Base-by-base conservation (phyloP, 2,113 vertebrate genomes). In the Eonycteris spelaea region DNA sequence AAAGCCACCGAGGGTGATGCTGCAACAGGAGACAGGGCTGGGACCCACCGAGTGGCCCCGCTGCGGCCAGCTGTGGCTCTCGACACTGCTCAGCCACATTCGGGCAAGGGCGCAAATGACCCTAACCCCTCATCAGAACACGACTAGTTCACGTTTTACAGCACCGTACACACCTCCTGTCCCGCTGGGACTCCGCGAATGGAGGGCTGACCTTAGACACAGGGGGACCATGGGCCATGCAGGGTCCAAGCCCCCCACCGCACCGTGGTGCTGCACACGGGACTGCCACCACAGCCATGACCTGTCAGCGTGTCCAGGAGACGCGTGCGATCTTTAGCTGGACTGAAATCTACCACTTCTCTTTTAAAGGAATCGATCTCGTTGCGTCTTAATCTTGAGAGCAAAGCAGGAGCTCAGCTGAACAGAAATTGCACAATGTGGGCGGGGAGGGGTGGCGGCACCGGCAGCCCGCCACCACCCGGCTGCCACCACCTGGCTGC, bases 1-100 rank as follows among this genome's bases (percentile, higher is more conserved):
- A 93, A 99, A 99, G 53, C 99, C 99, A 3, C 99, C 99, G 0
- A 99, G 99, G 0, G 99, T 99, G 93, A 99, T 99, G 98, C 99
- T 99, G 70, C 13, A 92, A 96, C n/a, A 91, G 1, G 86, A 97
- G 94, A 94, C 12, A 8, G 80, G 0, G 0, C 40, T 7, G 15
- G 0, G 1, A 11, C 53, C 22, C 9, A 2, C 61, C 24, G 79
- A 48, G 14, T 0, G 0, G 3, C 45, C 14, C 48, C 21, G 6
- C 3, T 40, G 40, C 21, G 2, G 77, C 28, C 12, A 22, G 61
- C 9, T 1, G 7, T 0, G 40, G 67, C 65, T n/a, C 15, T 7
- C 1, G 3, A 13, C 7, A 0, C 1, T 0, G 0, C n/a, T 0
- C 15, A 30, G 24, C 33, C 28, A 6, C 1, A 22, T 5, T 2